These are phyloP conservation scores for Corynorhinus townsendii DNA, from an alignment of 2,113 vertebrate species.

Conservation along the genomic window DNA sequence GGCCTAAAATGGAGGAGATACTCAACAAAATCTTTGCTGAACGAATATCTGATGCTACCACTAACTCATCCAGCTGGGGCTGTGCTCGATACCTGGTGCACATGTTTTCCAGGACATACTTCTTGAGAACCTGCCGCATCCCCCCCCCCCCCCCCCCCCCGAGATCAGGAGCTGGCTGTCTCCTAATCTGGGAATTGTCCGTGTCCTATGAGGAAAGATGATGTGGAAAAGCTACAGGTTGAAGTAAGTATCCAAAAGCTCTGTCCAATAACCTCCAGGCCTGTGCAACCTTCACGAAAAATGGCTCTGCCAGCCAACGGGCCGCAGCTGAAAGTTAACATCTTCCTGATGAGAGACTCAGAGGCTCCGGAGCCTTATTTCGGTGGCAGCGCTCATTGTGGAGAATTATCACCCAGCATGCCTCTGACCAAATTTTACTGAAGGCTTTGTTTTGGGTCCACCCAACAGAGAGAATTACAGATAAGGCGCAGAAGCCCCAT, in stretches of 20 bases:
- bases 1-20: neutral
- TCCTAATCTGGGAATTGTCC: slow-evolving; percentile 10
- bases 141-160: neutral
- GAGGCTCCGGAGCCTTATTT: neutral
- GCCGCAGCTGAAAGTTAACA: neutral
- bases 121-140: neutral
- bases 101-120: neutral
- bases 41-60: neutral
- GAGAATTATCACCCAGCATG: neutral
- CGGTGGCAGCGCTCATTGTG: neutral
- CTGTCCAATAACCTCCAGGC: neutral
- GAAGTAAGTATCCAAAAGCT: neutral
- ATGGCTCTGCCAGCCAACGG: neutral
- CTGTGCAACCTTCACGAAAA: neutral
- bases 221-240: neutral
- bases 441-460: neutral
- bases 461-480: neutral
- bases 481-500: neutral
- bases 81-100: neutral
- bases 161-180: neutral
- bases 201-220: neutral
- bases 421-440: neutral
- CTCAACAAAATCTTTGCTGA: neutral
- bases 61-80: neutral
- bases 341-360: neutral